Conservation (phyloP, 2,113 vertebrate species). For the Hipposideros armiger region DNA sequence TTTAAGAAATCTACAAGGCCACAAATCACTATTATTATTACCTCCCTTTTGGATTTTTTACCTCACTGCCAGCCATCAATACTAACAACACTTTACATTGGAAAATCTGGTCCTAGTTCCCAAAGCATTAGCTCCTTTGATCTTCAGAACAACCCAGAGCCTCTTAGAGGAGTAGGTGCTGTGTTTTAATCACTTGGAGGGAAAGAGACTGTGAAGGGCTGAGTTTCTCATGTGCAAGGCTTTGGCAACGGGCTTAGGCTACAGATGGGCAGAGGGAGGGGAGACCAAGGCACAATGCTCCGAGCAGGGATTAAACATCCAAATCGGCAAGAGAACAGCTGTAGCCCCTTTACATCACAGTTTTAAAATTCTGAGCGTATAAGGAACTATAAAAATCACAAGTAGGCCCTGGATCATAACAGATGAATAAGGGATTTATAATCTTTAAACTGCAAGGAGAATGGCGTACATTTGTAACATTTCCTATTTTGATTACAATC, state of each 20-base stretch:
- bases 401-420: conserved; percentile 78
- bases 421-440: conserved; percentile 83
- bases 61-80: background rate
- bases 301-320: conserved; percentile 56
- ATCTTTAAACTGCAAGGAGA: conserved; percentile 76
- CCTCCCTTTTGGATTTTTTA: background rate
- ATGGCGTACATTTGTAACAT: conserved; percentile 76
- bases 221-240: background rate
- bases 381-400: conserved; percentile 79
- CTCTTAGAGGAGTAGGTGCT: background rate
- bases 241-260: background rate
- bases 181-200: background rate
- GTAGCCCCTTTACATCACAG: conserved; percentile 69
- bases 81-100: background rate
- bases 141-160: background rate
- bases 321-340: conserved; percentile 73
- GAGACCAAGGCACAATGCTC: background rate
- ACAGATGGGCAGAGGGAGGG: conserved; percentile 62
- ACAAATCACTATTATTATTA: background rate
- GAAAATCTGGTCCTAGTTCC: conserved; percentile 16
- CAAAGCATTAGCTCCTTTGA: conserved; percentile 19
- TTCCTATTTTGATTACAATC: conserved; percentile 83
- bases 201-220: background rate
- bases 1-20: conserved; percentile 28
- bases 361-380: conserved; percentile 71